A percentile compares a stretch with the other conserved stretches of the same genome.
Conservation (phyloP, 2,113 vertebrate genomes). For the Rhinolophus sinicus region DNA sequence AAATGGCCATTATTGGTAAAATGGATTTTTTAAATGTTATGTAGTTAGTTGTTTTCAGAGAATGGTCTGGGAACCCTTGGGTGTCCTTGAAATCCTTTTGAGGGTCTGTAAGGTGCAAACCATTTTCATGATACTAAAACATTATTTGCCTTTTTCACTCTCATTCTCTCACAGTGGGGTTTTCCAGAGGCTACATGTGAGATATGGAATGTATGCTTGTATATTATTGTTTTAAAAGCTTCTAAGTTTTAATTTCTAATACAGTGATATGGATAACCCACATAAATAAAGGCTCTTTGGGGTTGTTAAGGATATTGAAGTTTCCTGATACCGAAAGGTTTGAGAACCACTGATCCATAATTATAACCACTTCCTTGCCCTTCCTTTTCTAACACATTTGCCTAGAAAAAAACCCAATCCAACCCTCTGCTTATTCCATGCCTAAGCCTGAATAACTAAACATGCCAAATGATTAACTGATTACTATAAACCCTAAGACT, state of each 20-base stretch:
- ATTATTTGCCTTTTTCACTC: constrained; percentile 10
- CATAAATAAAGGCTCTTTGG: background rate
- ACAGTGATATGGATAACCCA: background rate
- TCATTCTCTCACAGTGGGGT: background rate
- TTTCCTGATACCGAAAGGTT: background rate
- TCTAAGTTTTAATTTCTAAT: constrained; percentile 46
- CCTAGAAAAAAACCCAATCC: background rate
- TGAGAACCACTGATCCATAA: background rate
- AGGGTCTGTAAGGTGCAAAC: background rate
- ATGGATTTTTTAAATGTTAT: background rate
- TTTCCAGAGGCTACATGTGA: background rate
- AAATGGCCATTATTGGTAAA: background rate
- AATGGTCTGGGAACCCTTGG: background rate
- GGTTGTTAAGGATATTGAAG: background rate
- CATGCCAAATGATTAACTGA: background rate
- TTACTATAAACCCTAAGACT: background rate
- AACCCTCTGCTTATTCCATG: background rate
- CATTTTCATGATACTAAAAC: background rate
- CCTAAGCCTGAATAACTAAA: constrained; percentile 1
- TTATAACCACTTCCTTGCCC: background rate
- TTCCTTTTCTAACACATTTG: constrained; percentile 4
- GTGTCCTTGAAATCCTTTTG: background rate
- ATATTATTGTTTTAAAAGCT: background rate
- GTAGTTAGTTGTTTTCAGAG: background rate
- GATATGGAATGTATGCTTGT: background rate